Base-by-base conservation (phyloP, 2,113 vertebrate species). In the Apaloderma vittatum region DNA sequence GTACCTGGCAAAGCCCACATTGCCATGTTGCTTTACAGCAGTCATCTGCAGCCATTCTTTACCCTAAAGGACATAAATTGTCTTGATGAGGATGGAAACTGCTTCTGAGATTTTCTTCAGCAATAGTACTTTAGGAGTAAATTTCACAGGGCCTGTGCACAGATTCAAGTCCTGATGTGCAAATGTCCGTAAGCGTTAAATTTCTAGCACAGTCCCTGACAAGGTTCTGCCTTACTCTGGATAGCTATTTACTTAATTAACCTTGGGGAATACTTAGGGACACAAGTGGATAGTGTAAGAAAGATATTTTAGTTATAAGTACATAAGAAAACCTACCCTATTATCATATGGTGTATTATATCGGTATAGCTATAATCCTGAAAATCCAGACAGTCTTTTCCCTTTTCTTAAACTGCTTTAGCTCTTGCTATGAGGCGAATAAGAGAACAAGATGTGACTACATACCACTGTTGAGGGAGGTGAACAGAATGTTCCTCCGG, bases 1-100 rank as follows among this genome's bases (percentile, higher is more conserved):
- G 86, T 95, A 86, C 86, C 88, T 94, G 88, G 66, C 57, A 95
- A 94, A 93, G 36, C 27, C 82, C 29, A 48, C 30, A 13, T 51
- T 88, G 30, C 37, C 62, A 93, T 4, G 2, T 18, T 34, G 34
- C 18, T 88, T 86, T 92, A 49, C 74, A 78, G 36, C 70, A 81
- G 43, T 51, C 76, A 77, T 81, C 76, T 86, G 80, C 63, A 80
- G 59, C 40, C 51, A 46, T 51, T 80, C 26, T 75, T 19, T 70
- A 27, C 32, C 61, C 72, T 37, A 46, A 77, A 46, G 84, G 36
- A 66, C 26, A 54, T 26, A 49, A 75, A 40, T 83, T 76, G 15
- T 67, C 70, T 22, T 32, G 14, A 72, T 72, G n/a, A 70, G 43
- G 34, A 36, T 2, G 3, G 65, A 89, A 93, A 66, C 9, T n/a